phyloP scores from a whole-genome alignment of 2,113 vertebrate genomes.

The Atrichornis clamosus region DNA sequence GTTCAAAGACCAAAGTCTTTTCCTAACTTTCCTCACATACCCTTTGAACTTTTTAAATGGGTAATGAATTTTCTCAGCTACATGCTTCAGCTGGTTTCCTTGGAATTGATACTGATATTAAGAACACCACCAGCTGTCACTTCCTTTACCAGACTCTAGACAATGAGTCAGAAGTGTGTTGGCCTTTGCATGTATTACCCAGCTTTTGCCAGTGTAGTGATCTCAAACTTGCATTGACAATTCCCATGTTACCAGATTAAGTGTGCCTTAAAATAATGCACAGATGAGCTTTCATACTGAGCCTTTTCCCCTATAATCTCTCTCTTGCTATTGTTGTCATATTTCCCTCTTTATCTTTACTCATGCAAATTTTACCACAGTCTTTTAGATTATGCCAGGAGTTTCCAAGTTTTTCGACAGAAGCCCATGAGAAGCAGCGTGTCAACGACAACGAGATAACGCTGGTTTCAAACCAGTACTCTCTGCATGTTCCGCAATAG shows the following conservation, averaged over 20 bases:
- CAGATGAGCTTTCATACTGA: background rate
- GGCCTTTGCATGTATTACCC: background rate
- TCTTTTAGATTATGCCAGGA: background rate
- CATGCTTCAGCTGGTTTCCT: constrained; percentile 38
- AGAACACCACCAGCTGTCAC: constrained; percentile 47
- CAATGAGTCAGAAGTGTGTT: constrained; percentile 35
- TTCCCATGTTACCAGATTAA: background rate
- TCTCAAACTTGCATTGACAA: background rate
- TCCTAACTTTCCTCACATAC: background rate
- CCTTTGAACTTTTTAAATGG: constrained; percentile 45
- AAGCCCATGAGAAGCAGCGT: background rate
- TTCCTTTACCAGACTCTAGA: constrained; percentile 20
- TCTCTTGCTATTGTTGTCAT: background rate
- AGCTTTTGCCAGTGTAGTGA: background rate
- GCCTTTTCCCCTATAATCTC: background rate
- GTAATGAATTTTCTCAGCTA: constrained; percentile 34
- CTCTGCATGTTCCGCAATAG: background rate
- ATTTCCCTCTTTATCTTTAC: background rate
- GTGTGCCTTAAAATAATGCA: background rate
- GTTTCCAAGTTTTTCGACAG: background rate
- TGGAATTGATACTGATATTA: constrained; percentile 44
- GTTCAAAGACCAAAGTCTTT: background rate
- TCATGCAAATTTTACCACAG: background rate
- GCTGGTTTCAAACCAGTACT: background rate
- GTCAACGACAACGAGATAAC: background rate